Evolutionary conservation across 2,888 invertebrate species (phyloP), one percentile per base, ranked within the genome.

Genomic region (Noctua pronuba): DNA sequence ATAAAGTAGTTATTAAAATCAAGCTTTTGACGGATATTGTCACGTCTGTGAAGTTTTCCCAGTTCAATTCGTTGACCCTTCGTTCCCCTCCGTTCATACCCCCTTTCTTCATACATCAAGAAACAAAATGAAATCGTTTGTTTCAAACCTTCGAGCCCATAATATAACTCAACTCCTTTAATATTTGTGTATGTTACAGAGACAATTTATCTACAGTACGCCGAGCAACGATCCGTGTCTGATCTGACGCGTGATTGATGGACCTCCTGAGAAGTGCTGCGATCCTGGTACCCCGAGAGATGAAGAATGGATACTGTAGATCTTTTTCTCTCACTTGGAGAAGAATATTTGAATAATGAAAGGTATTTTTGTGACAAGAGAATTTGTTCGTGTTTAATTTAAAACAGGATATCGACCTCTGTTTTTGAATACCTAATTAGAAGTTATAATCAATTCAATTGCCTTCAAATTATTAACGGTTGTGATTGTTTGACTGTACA

Each of bases 181-280:
- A 75, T 86, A 86, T 86, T 87, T 81, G 88, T 89, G 78, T 88
- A 87, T 74, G 84, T 88, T 81, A 87, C 87, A 85, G 83, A 90
- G 90, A 92, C 90, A 92, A 93, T 93, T 92, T 92, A 91, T 93
- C 91, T 88, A 83, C 74, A 79, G 81, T 78, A 80, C 77, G 83
- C 66, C 86, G 87, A 86, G 88, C 89, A 90, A 84, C 89, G 90
- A 92, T 90, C 91, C 92, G 91, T 89, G 90, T 91, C 89, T 91
- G 91, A 93, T 92, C 90, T 92, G 91, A 90, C 91, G 85, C 83
- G 86, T 92, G 94, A 95, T 93, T 92, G 93, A 95, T 94, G 90
- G 88, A 88, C 80, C 90, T 92, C 88, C 84, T 89, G 79, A 82
- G 83, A 80, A 88, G 83, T 86, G 86, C 79, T 92, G 88, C 70